Conservation (phyloP, 2,113 vertebrate genomes). For the Oreochromis niloticus region DNA sequence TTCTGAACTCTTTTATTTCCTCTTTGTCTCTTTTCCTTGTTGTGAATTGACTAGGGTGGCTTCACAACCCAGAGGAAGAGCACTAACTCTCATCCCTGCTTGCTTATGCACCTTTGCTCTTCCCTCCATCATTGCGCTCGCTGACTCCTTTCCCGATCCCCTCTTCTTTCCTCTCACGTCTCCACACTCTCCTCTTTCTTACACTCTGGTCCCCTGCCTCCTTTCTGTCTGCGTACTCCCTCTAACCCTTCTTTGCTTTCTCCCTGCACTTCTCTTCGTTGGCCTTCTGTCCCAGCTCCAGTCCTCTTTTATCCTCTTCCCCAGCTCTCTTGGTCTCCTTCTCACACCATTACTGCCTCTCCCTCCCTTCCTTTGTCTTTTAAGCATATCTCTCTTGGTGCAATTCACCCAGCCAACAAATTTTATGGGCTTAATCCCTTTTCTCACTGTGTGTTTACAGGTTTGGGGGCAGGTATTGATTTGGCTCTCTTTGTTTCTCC, state of each 20-base stretch:
- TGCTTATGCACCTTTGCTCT: neutral
- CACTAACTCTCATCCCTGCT: neutral
- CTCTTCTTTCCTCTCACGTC: neutral
- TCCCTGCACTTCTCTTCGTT: neutral
- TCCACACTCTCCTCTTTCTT: neutral
- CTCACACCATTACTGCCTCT: constrained; percentile 3
- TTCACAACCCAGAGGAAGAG: neutral
- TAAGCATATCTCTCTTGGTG: constrained; percentile 30
- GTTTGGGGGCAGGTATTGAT: constrained; percentile 64
- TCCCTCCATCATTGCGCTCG: neutral
- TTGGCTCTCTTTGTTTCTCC: constrained; percentile 47
- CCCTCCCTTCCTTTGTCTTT: constrained; percentile 11
- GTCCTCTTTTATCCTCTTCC: neutral
- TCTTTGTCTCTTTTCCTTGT: neutral
- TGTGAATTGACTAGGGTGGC: neutral
- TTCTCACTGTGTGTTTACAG: constrained; percentile 55
- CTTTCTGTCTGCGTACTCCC: neutral
- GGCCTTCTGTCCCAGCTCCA: neutral
- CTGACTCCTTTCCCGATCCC: neutral
- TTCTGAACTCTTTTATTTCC: constrained; percentile 20
- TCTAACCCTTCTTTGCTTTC: neutral
- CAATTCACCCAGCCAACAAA: constrained; percentile 47
- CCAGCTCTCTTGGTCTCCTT: neutral
- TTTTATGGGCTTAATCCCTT: constrained; percentile 57
- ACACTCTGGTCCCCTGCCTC: neutral